Percentiles rank a stretch among this genome's conserved stretches.
These are phyloP conservation scores for Mohoua ochrocephala DNA, from an alignment of 2,113 vertebrate genomes.

Conservation along the genomic window DNA sequence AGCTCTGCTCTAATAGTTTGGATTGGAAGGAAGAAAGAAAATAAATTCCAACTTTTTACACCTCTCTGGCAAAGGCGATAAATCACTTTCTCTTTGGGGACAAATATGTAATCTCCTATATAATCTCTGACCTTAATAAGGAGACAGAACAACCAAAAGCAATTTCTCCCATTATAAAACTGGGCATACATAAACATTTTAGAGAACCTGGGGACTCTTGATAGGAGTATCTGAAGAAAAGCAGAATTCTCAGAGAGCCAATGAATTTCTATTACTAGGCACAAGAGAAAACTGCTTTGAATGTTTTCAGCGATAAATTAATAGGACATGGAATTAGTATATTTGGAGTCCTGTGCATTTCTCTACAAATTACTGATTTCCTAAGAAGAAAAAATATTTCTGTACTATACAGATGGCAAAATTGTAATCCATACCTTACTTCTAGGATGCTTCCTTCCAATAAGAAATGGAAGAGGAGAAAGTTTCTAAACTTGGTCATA, in stretches of 20 bases:
- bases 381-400: not conserved
- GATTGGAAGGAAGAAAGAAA: not conserved
- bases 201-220: not conserved
- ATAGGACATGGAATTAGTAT: not conserved
- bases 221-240: not conserved
- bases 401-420: not conserved
- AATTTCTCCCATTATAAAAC: not conserved
- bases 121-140: conserved; percentile 25
- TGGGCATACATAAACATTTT: not conserved
- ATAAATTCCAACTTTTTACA: not conserved
- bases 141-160: not conserved
- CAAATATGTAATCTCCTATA: not conserved
- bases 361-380: not conserved
- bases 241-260: not conserved
- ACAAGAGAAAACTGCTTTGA: not conserved
- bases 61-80: not conserved
- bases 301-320: not conserved
- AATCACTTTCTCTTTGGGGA: not conserved
- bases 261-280: not conserved
- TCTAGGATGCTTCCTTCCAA: not conserved
- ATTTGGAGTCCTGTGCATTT: not conserved
- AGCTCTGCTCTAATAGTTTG: not conserved
- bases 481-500: not conserved
- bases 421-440: not conserved
- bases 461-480: not conserved